Conservation (phyloP, 2,797 vertebrate genomes). For the Pseudochromis fuscus region DNA sequence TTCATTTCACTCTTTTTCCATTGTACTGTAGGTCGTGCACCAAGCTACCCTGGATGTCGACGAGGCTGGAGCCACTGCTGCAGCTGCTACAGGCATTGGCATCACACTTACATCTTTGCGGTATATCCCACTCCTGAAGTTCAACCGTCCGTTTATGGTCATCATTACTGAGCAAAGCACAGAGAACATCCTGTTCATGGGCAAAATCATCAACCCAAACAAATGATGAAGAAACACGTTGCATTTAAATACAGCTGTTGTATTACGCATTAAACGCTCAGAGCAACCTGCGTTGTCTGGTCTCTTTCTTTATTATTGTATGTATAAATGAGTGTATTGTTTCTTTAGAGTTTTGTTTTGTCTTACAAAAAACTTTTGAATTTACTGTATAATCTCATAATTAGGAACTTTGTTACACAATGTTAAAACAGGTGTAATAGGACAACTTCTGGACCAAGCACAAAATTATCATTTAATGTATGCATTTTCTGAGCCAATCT, state of each 20-base stretch:
- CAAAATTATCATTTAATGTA: too few species aligned
- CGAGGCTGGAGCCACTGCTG: slow-evolving; percentile 88
- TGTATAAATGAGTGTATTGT: background rate
- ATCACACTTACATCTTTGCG: slow-evolving; percentile 75
- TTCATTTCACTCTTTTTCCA: slow-evolving; percentile 8
- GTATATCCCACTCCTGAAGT: slow-evolving; percentile 74
- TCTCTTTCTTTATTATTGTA: slow-evolving; percentile 9
- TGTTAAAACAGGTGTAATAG: too few species aligned
- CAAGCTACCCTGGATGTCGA: slow-evolving; percentile 89
- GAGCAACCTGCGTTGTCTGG: slow-evolving; percentile 4
- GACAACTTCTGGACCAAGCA: too few species aligned
- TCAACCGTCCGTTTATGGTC: slow-evolving; percentile 89
- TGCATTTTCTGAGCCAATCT: slow-evolving; percentile 2
- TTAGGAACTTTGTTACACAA: background rate
- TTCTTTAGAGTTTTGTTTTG: too few species aligned
- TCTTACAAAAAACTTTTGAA: too few species aligned
- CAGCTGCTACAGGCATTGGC: slow-evolving; percentile 78
- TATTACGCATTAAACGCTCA: slow-evolving; percentile 30
- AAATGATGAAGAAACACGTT: slow-evolving; percentile 51
- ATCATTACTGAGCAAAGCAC: slow-evolving; percentile 85
- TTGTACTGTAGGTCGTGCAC: slow-evolving; percentile 85
- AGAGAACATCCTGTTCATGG: slow-evolving; percentile 77
- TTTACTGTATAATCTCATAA: too few species aligned
- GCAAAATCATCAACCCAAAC: slow-evolving; percentile 80
- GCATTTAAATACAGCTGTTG: slow-evolving; percentile 7